These are phyloP conservation scores for Heliornis fulica DNA, from an alignment of 2,113 vertebrate genomes.

Conservation along the genomic window DNA sequence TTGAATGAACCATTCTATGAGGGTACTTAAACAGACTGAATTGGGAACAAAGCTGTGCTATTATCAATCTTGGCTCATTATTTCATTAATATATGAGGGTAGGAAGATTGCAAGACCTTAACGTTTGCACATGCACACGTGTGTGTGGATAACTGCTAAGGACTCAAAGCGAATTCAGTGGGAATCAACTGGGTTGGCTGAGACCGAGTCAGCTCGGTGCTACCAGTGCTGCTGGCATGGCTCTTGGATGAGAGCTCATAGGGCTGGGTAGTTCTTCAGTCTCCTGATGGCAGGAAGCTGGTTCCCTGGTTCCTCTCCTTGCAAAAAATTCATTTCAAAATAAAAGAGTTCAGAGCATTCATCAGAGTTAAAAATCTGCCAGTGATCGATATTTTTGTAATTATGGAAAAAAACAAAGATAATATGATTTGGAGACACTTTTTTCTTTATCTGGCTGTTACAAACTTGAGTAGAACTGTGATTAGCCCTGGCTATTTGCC, in stretches of 20 bases:
- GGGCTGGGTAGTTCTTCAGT: background rate
- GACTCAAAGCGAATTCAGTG: background rate
- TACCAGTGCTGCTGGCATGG: background rate
- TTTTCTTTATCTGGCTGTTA: background rate
- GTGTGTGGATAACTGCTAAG: background rate
- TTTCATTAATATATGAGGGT: background rate
- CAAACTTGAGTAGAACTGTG: background rate
- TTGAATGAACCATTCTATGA: background rate
- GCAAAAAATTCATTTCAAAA: background rate
- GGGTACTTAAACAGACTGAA: background rate
- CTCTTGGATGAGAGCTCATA: background rate
- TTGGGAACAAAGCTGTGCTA: background rate
- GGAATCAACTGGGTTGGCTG: background rate
- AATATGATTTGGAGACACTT: background rate
- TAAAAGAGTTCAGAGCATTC: background rate
- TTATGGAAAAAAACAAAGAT: background rate
- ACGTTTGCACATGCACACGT: background rate
- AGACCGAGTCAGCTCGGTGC: background rate
- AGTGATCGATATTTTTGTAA: background rate
- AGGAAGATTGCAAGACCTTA: background rate
- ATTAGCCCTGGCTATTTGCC: background rate
- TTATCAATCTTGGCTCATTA: background rate
- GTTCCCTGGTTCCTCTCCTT: background rate
- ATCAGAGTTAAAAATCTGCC: background rate
- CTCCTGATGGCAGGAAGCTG: background rate